Conservation (phyloP, 2,113 vertebrate species). For the Nyctereutes procyonoides region DNA sequence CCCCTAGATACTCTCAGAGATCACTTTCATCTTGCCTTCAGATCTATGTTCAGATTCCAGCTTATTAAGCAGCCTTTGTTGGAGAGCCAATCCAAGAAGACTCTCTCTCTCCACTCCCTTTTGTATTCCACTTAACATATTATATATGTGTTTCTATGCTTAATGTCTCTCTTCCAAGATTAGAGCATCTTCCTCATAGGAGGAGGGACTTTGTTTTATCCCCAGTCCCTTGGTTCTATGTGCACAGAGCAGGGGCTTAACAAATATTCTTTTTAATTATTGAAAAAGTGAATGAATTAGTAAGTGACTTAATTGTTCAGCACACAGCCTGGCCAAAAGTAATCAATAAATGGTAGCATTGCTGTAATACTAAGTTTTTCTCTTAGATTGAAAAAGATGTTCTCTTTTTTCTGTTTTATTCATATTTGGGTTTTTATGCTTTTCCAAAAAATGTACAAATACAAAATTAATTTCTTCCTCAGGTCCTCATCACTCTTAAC, state of each 20-base stretch:
- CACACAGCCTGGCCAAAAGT: background rate
- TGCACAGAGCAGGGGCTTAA: background rate
- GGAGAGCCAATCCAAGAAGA: background rate
- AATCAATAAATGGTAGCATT: background rate
- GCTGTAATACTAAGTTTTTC: background rate
- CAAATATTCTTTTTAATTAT: background rate
- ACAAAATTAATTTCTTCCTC: background rate
- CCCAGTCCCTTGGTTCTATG: background rate
- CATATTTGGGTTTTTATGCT: background rate
- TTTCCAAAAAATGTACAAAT: background rate
- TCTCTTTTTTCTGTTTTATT: background rate
- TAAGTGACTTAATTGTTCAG: background rate
- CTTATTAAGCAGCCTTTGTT: background rate
- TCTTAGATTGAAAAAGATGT: background rate
- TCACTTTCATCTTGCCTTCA: background rate
- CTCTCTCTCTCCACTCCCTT: background rate
- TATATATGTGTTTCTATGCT: background rate
- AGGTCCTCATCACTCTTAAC: background rate
- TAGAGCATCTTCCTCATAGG: background rate
- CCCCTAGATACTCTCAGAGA: background rate
- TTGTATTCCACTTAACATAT: background rate
- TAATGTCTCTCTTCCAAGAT: background rate
- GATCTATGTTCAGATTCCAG: background rate
- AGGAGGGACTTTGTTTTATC: background rate
- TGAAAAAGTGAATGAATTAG: background rate